Conservation (phyloP, 2,888 invertebrate genomes). For the Xanthia icteritia region DNA sequence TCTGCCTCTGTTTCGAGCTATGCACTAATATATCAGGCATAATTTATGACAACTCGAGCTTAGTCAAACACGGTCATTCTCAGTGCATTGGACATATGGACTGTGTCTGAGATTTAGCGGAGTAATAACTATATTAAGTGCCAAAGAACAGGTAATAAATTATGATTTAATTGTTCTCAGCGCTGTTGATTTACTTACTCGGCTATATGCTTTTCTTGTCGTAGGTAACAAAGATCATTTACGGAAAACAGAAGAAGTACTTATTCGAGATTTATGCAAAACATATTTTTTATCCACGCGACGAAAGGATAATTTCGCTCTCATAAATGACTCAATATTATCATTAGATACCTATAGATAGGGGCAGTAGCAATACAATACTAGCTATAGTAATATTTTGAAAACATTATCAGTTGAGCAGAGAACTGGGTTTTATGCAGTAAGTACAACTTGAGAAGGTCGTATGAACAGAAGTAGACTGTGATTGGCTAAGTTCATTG, state of each 20-base stretch:
- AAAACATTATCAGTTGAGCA: too few species aligned
- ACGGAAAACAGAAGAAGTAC: background rate
- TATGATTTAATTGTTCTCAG: slow-evolving; percentile 1
- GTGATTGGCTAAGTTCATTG: too few species aligned
- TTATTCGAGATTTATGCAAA: background rate
- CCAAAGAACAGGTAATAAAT: slow-evolving; percentile 18
- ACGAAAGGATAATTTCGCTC: background rate
- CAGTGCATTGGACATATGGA: slow-evolving; percentile 13
- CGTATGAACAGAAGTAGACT: too few species aligned
- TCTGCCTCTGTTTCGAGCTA: slow-evolving; percentile 20
- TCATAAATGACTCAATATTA: background rate
- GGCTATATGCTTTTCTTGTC: background rate
- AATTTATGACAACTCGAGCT: slow-evolving; percentile 45
- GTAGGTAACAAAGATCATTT: background rate
- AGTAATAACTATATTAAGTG: slow-evolving; percentile 12
- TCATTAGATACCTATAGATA: background rate
- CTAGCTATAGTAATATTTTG: background rate
- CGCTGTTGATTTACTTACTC: slow-evolving; percentile 4
- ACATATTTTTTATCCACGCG: background rate
- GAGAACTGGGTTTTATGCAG: too few species aligned
- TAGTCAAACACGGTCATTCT: slow-evolving; percentile 41
- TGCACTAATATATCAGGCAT: slow-evolving; percentile 49
- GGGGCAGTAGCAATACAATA: background rate
- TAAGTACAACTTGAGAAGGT: too few species aligned
- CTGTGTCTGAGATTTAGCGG: slow-evolving; percentile 15